A percentile compares a stretch with the other conserved stretches of the same genome.
These are phyloP conservation scores for Lymantria monacha DNA, from an alignment of 2,888 invertebrate genomes.

Conservation along the genomic window DNA sequence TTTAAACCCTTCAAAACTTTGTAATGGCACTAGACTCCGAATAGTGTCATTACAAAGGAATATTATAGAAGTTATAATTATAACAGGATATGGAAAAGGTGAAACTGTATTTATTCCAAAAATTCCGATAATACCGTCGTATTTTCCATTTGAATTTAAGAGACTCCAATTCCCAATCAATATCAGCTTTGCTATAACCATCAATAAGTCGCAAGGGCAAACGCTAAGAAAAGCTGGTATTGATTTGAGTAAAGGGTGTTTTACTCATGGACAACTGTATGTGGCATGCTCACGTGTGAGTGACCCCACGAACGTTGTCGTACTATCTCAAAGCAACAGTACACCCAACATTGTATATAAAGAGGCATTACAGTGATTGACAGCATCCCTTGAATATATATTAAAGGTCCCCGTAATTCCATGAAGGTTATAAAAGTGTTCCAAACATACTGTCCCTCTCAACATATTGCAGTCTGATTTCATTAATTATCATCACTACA, in stretches of 20 bases:
- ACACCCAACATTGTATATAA: not conserved
- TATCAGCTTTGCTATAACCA: slow-evolving; percentile 19
- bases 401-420: too few relatives aligned
- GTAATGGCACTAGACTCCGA: slow-evolving; percentile 1
- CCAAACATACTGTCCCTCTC: too few relatives aligned
- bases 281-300: not conserved
- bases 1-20: not conserved
- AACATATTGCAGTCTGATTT: too few relatives aligned
- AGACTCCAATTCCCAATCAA: slow-evolving; percentile 23
- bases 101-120: slow-evolving; percentile 14
- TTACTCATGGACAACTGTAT: not conserved
- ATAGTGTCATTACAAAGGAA: not conserved
- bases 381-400: too few relatives aligned
- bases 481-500: too few relatives aligned
- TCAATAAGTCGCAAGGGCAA: slow-evolving; percentile 7
- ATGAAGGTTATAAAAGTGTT: too few relatives aligned
- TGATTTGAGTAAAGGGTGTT: not conserved
- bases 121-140: slow-evolving; percentile 24
- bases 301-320: not conserved
- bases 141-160: slow-evolving; percentile 31
- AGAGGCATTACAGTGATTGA: not conserved
- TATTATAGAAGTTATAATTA: not conserved
- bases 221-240: not conserved
- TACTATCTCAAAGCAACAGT: not conserved
- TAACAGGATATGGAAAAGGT: not conserved